Percentiles rank a stretch among this genome's conserved stretches.
Conservation (phyloP, 2,888 invertebrate species). For the Nectonema munidae region DNA sequence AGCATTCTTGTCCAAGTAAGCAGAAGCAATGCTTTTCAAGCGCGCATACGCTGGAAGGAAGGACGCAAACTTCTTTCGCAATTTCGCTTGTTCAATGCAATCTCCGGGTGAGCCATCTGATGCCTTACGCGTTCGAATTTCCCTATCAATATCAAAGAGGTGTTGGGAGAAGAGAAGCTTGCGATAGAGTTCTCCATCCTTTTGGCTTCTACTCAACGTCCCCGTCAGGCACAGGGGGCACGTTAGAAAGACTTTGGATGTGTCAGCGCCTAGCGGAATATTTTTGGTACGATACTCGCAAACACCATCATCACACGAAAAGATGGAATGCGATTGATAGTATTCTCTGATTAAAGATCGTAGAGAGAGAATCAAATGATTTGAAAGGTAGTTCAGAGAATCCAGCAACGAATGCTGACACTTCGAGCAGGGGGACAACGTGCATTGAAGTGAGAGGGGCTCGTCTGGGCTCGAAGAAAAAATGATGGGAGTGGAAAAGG, state of each 20-base stretch:
- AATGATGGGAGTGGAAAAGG: too few species aligned
- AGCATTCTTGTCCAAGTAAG: too few species aligned
- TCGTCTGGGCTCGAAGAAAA: too few species aligned
- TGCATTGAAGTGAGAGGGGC: too few species aligned
- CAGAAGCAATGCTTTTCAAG: too few species aligned
- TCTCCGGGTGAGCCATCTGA: too few species aligned
- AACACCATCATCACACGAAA: conserved; percentile 23
- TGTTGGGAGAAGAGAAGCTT: conserved; percentile 13
- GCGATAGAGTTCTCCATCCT: conserved; percentile 7
- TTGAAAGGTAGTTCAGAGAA: too few species aligned
- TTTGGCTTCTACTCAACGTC: conserved; percentile 8
- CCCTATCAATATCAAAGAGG: conserved; percentile 13
- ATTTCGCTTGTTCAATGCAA: not conserved
- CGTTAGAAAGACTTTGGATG: conserved; percentile 20
- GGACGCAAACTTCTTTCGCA: too few species aligned
- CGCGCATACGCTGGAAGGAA: too few species aligned
- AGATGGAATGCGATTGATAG: conserved; percentile 28
- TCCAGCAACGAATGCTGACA: too few species aligned
- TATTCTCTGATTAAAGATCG: conserved; percentile 36
- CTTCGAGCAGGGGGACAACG: too few species aligned
- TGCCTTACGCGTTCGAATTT: too few species aligned
- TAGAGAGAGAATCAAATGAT: conserved; percentile 36
- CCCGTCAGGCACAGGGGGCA: conserved; percentile 20
- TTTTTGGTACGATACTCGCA: conserved; percentile 21
- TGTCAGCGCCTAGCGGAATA: conserved; percentile 20